Conservation (phyloP, 2,888 invertebrate species). For the Penaeus monodon region DNA sequence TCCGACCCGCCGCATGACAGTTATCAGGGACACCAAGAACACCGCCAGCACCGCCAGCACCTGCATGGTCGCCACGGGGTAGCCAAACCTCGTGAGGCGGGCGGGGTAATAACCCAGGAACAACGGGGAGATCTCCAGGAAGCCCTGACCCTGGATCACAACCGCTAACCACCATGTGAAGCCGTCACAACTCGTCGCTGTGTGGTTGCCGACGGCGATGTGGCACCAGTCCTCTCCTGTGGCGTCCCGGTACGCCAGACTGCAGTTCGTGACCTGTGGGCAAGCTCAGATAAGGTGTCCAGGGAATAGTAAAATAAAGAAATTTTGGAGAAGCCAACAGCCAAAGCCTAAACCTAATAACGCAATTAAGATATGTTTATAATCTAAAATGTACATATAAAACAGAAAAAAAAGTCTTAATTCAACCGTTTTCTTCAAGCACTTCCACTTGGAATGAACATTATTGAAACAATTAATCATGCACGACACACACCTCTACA, state of each 20-base stretch:
- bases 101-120: constrained; percentile 46
- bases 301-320: too few relatives aligned
- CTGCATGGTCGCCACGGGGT: constrained; percentile 20
- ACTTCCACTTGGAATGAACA: too few relatives aligned
- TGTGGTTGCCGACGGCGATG: neutral
- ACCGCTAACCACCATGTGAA: constrained; percentile 12
- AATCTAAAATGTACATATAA: too few relatives aligned
- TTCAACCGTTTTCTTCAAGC: too few relatives aligned
- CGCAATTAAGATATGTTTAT: too few relatives aligned
- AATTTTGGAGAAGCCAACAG: too few relatives aligned
- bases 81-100: neutral
- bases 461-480: too few relatives aligned
- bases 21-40: constrained; percentile 30
- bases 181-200: neutral
- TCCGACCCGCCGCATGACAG: constrained; percentile 26
- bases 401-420: too few relatives aligned
- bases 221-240: neutral
- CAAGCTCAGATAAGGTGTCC: too few relatives aligned
- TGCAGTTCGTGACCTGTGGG: constrained; percentile 29
- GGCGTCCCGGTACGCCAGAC: neutral
- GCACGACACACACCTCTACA: too few relatives aligned
- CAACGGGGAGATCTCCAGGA: constrained; percentile 26
- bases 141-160: constrained; percentile 32
- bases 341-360: too few relatives aligned
- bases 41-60: constrained; percentile 11